Conservation (phyloP, 2,888 invertebrate species). For the Andrena chrysosceles region DNA sequence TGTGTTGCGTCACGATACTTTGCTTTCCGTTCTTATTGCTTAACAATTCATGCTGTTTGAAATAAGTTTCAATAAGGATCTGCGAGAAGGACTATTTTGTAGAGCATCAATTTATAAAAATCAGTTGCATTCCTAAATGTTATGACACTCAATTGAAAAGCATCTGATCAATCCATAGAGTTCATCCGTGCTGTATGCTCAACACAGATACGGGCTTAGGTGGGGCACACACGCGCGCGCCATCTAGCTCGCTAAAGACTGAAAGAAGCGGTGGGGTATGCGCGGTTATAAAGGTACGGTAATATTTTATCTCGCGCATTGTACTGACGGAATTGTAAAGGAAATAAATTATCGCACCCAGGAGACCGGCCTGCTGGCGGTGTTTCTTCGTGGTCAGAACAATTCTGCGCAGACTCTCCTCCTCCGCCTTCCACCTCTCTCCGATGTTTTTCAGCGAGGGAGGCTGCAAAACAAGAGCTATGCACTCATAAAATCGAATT, state of each 20-base stretch:
- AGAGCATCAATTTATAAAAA: background rate
- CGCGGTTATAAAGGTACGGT: slow-evolving; percentile 70
- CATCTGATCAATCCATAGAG: background rate
- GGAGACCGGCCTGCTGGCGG: slow-evolving; percentile 39
- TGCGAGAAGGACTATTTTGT: background rate
- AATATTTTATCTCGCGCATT: slow-evolving; percentile 78
- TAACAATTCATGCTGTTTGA: background rate
- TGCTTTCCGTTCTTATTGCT: background rate
- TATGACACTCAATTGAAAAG: background rate
- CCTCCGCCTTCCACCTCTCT: background rate
- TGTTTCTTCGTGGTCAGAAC: slow-evolving; percentile 60
- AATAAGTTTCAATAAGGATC: background rate
- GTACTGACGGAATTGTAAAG: slow-evolving; percentile 76
- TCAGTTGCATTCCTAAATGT: background rate
- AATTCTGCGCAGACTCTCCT: slow-evolving; percentile 39
- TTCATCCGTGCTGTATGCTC: background rate
- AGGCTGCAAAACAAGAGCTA: slow-evolving; percentile 41
- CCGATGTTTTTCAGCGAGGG: slow-evolving; percentile 4
- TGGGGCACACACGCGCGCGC: slow-evolving; percentile 5
- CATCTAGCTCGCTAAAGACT: slow-evolving; percentile 19
- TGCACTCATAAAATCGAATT: slow-evolving; percentile 38
- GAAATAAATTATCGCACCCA: slow-evolving; percentile 76
- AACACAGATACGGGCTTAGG: slow-evolving; percentile 5
- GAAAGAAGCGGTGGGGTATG: slow-evolving; percentile 25
- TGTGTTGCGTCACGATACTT: background rate